Evolutionary conservation across 2,888 invertebrate species (phyloP).

Genomic region (Polylopha cassiicola): DNA sequence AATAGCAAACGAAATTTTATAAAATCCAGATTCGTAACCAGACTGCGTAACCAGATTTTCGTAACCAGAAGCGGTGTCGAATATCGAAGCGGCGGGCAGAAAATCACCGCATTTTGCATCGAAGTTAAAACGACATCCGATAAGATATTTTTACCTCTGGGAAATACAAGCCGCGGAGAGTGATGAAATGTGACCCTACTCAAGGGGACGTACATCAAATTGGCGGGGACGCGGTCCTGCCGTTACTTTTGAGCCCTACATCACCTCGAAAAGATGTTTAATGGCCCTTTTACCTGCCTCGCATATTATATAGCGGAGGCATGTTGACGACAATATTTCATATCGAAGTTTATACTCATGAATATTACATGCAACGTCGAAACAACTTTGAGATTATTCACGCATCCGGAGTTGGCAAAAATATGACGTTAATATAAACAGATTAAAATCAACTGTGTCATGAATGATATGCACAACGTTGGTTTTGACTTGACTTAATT

Average conservation of each 20-base stretch:
- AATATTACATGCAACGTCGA: slow-evolving; percentile 44
- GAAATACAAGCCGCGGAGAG: slow-evolving; percentile 32
- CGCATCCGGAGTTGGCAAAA: slow-evolving; percentile 33
- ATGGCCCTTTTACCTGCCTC: slow-evolving; percentile 29
- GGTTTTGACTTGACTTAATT: too few species aligned
- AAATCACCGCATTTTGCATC: slow-evolving; percentile 29
- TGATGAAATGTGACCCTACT: slow-evolving; percentile 43
- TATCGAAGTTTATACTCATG: slow-evolving; percentile 39
- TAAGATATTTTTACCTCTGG: slow-evolving; percentile 34
- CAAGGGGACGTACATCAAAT: slow-evolving; percentile 38
- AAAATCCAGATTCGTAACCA: too few species aligned
- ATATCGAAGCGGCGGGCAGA: slow-evolving; percentile 5
- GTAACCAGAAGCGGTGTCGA: slow-evolving; percentile 8
- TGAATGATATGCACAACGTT: too few species aligned
- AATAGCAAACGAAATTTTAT: too few species aligned
- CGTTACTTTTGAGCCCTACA: slow-evolving; percentile 31
- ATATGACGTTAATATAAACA: slow-evolving; percentile 37
- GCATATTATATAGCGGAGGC: slow-evolving; percentile 29
- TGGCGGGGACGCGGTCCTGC: slow-evolving; percentile 26
- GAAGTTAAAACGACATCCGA: slow-evolving; percentile 30
- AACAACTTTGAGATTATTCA: slow-evolving; percentile 32
- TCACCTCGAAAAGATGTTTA: slow-evolving; percentile 33
- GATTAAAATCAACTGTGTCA: neutral
- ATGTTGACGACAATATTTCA: slow-evolving; percentile 44
- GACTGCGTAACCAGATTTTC: too few species aligned